Base-by-base conservation (phyloP, 2,888 invertebrate genomes). In the Pollenia angustigena region DNA sequence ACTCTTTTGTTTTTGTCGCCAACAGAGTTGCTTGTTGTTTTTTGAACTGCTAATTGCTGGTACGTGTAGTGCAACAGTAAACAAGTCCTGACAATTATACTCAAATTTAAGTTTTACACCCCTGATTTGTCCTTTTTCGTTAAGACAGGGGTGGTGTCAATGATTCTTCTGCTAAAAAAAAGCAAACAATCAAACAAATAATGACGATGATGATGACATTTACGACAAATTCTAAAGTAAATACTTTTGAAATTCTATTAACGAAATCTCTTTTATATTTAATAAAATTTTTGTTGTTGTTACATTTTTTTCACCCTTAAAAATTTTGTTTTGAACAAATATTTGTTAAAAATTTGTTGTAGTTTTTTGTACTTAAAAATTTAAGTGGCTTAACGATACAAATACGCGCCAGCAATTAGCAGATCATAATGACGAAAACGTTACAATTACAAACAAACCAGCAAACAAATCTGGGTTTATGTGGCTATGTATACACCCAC, bases 361-460 rank as follows among this genome's bases (percentile, higher is more conserved):
- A 11, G n/a, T 44, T 6, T 50, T 54, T 75, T 69, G 62, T 90
- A 89, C 89, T 88, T 62, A 89, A 91, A 32, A 91, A 90, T 88
- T 88, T 90, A 91, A 92, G 91, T 91, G 90, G 91, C 91, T 91
- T 92, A 92, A 92, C 91, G 92, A 91, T 91, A 90, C 91, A 6
- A 32, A 32, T 32, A 32, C 32, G 32, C 32, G 90, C 89, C 89
- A 88, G 90, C 92, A 92, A 92, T 92, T 92, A 92, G 91, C 91
- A 89, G 89, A 90, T 91, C 91, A 79, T 84, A 81, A 83, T 68
- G 72, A 50, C 54, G 69, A 64, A 78, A 75, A 69, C 74, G 56
- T 72, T 72, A 74, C 68, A 81, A 78, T 71, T 48, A 58, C 68
- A 42, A 78, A 16, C 40, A 68, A 16, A 69, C n/a, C n/a, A n/a